Evolutionary conservation across 53 echinoderm and acorn worm species (phyloP).

Genomic region (Holothuria leucospilota): DNA sequence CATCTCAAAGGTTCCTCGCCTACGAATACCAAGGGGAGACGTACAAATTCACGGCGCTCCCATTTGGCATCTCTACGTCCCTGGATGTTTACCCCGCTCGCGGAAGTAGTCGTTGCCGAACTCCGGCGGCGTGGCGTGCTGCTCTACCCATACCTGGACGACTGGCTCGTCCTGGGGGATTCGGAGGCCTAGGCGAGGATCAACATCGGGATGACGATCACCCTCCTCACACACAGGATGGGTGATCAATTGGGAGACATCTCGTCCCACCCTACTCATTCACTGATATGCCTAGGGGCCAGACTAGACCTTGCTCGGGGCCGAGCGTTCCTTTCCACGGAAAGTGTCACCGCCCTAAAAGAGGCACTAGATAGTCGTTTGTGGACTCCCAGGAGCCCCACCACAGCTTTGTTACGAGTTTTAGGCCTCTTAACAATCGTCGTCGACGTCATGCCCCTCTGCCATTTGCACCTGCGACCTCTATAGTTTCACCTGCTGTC

Average conservation of each 20-base stretch:
- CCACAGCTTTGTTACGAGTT: too few relatives aligned
- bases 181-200: not conserved
- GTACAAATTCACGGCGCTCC: conserved; percentile 50
- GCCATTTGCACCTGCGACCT: too few relatives aligned
- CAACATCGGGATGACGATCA: not conserved
- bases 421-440: too few relatives aligned
- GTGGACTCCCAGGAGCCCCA: too few relatives aligned
- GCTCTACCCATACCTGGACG: conserved; percentile 59
- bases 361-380: too few relatives aligned
- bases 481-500: too few relatives aligned
- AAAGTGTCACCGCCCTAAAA: too few relatives aligned
- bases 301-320: too few relatives aligned
- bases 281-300: conserved; percentile 24
- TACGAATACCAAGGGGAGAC: conserved; percentile 14
- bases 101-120: conserved; percentile 25
- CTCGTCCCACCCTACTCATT: conserved; percentile 5
- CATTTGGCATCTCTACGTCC: conserved; percentile 61
- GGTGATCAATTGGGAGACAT: conserved; percentile 47
- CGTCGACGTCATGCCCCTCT: too few relatives aligned
- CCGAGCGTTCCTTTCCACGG: too few relatives aligned
- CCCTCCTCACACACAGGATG: conserved; percentile 16
- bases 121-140: conserved; percentile 26
- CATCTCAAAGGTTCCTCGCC: conserved; percentile 9
- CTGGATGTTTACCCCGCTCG: conserved; percentile 66
- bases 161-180: conserved; percentile 53